Percentiles rank a stretch among this genome's conserved stretches.
Evolutionary conservation across 2,797 vertebrate genomes (phyloP).

Genomic region (Enteromius mattozi): DNA sequence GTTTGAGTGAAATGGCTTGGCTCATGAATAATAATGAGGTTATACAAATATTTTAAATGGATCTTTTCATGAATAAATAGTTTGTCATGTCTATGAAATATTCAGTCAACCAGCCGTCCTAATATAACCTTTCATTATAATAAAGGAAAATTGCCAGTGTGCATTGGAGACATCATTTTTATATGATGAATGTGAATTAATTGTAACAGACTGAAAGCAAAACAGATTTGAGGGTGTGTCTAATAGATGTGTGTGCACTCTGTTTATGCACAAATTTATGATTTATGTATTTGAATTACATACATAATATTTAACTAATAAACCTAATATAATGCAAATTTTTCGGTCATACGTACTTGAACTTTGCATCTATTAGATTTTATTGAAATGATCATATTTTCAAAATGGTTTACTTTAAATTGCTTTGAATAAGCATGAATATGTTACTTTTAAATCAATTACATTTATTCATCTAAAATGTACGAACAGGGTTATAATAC

Average conservation of each 20-base stretch:
- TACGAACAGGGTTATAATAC: neutral
- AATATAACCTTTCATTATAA: neutral
- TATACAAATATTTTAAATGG: neutral
- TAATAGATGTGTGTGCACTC: neutral
- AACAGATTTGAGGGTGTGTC: neutral
- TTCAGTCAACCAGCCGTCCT: neutral
- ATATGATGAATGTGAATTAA: neutral
- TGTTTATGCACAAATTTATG: neutral
- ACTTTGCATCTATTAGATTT: too few species aligned
- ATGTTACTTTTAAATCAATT: too few species aligned
- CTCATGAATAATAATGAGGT: conserved; percentile 1
- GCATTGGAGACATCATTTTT: neutral
- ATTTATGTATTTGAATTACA: neutral
- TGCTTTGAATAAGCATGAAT: too few species aligned
- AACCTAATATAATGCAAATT: neutral
- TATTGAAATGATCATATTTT: too few species aligned
- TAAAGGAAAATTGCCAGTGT: too few species aligned
- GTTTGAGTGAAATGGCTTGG: neutral
- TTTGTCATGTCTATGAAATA: neutral
- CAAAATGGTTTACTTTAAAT: too few species aligned
- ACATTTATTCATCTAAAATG: neutral
- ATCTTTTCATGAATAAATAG: conserved; percentile 4
- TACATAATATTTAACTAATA: neutral
- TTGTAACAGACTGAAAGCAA: neutral
- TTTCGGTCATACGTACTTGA: neutral